phyloP scores from a whole-genome alignment of 2,797 vertebrate genomes.

The Schizopygopsis pylzovi region DNA sequence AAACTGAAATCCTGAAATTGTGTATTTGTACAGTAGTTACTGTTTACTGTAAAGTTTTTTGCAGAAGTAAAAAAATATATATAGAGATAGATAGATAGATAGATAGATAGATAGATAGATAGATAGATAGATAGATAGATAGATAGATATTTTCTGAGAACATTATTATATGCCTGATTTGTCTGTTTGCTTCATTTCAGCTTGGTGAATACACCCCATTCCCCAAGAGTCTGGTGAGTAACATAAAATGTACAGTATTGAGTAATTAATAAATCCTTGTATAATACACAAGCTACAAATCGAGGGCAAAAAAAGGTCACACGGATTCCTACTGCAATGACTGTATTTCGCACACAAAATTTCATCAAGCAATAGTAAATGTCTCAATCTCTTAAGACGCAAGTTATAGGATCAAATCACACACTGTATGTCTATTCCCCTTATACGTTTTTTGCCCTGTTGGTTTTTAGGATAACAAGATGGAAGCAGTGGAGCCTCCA shows the following conservation, averaged over 20 bases:
- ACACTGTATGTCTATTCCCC: neutral
- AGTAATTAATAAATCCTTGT: neutral
- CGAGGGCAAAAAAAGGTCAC: neutral
- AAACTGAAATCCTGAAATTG: too few species aligned
- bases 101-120: too few species aligned
- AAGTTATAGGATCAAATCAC: neutral
- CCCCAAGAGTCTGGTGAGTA: constrained; percentile 70
- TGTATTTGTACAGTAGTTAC: neutral
- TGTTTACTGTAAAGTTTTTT: neutral
- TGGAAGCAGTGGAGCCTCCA: constrained; percentile 79
- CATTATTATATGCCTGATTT: constrained; percentile 1
- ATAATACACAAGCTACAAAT: neutral
- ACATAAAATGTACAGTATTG: neutral
- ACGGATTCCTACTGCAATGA: neutral
- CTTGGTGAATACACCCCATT: constrained; percentile 82
- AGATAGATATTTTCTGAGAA: neutral
- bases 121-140: neutral
- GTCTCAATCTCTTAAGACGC: neutral
- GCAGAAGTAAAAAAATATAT: too few species aligned
- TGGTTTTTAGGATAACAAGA: constrained; percentile 81
- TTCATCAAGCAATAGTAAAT: neutral
- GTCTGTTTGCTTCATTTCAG: constrained; percentile 72
- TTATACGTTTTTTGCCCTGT: neutral
- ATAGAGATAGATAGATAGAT: too few species aligned
- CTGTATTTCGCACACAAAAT: neutral